These are phyloP conservation scores for Uloborus plumipes DNA, from an alignment of 2,888 invertebrate species.

Conservation along the genomic window DNA sequence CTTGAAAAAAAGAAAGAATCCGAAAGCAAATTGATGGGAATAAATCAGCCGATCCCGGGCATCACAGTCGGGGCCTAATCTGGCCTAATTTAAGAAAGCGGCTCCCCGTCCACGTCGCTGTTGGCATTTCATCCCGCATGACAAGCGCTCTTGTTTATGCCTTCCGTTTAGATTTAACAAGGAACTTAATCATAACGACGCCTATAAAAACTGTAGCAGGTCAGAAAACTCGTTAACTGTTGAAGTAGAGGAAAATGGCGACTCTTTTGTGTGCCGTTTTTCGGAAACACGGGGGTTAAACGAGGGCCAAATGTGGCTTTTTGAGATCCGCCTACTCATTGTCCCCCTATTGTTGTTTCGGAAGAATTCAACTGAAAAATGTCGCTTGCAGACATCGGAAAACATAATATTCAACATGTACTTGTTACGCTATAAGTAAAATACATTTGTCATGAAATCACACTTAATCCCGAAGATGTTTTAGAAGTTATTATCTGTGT, in stretches of 20 bases:
- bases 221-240: slow-evolving; percentile 53
- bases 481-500: too few species aligned
- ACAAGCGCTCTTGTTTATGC: slow-evolving; percentile 46
- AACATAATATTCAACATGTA: too few species aligned
- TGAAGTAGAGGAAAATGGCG: slow-evolving; percentile 24
- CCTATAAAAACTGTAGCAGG: slow-evolving; percentile 41
- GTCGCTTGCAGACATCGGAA: too few species aligned
- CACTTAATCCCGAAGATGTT: too few species aligned
- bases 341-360: too few species aligned
- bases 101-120: slow-evolving; percentile 13
- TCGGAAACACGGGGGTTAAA: too few species aligned
- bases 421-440: too few species aligned
- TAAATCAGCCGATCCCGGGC: slow-evolving; percentile 41
- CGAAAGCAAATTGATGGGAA: slow-evolving; percentile 43
- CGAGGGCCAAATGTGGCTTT: too few species aligned
- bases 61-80: slow-evolving; percentile 51
- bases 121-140: slow-evolving; percentile 8
- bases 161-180: slow-evolving; percentile 62
- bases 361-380: too few species aligned
- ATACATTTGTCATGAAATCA: too few species aligned
- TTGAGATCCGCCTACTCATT: too few species aligned
- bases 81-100: slow-evolving; percentile 52
- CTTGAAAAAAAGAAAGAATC: background rate
- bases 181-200: slow-evolving; percentile 52
- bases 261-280: background rate